Conservation (phyloP, 2,888 invertebrate species). For the Thyatira batis region DNA sequence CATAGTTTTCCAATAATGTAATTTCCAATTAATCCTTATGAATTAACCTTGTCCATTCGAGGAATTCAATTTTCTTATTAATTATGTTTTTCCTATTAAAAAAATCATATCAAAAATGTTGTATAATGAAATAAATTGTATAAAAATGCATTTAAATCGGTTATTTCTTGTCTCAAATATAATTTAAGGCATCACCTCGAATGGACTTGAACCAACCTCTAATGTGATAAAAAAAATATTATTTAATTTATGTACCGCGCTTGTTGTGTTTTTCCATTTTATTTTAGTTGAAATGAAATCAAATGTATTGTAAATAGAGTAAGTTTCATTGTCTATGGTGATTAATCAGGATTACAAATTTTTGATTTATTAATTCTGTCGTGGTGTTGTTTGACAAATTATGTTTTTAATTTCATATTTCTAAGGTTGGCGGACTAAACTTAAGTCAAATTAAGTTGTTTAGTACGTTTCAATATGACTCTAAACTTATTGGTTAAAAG, state of each 20-base stretch:
- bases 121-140: too few relatives aligned
- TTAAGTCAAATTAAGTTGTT: too few relatives aligned
- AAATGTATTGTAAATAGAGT: slow-evolving; percentile 23
- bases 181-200: slow-evolving; percentile 11
- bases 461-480: too few relatives aligned
- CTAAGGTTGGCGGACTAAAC: too few relatives aligned
- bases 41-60: neutral
- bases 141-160: slow-evolving; percentile 3
- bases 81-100: neutral
- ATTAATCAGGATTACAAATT: slow-evolving; percentile 12
- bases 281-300: slow-evolving; percentile 22
- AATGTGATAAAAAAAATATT: slow-evolving; percentile 15
- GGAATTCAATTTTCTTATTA: too few relatives aligned
- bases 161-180: slow-evolving; percentile 12
- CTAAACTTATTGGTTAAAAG: too few relatives aligned
- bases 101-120: too few relatives aligned
- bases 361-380: slow-evolving; percentile 3
- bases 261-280: slow-evolving; percentile 40
- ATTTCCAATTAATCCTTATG: neutral
- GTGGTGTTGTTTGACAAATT: neutral
- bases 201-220: slow-evolving; percentile 10
- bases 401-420: neutral
- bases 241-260: slow-evolving; percentile 27
- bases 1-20: slow-evolving; percentile 10
- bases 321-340: slow-evolving; percentile 19